Conservation (phyloP, 2,113 vertebrate species). For the Epinephelus fuscoguttatus region DNA sequence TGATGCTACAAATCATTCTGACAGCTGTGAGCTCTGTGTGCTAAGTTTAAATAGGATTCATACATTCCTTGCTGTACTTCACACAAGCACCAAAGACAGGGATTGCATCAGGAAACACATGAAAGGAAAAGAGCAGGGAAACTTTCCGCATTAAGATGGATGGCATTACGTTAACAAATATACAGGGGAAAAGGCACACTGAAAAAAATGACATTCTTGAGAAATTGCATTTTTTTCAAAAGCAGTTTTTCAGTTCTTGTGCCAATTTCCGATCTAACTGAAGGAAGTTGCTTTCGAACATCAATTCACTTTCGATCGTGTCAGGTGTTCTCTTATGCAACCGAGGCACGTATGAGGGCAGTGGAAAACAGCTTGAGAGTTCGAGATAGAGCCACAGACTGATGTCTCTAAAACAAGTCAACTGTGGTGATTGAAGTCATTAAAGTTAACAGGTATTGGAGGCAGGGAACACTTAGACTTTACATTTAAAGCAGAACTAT, state of each 20-base stretch:
- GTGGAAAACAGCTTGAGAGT: slow-evolving; percentile 33
- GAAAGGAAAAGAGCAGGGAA: not conserved
- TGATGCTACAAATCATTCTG: slow-evolving; percentile 49
- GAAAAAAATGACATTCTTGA: not conserved
- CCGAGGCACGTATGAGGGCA: slow-evolving; percentile 33
- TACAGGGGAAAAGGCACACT: not conserved
- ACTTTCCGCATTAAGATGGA: slow-evolving; percentile 1
- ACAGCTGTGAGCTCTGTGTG: slow-evolving; percentile 6
- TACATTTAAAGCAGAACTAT: slow-evolving; percentile 41
- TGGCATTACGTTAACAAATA: not conserved
- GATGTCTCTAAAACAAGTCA: slow-evolving; percentile 63
- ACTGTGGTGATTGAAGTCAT: slow-evolving; percentile 65
- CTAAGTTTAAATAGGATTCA: slow-evolving; percentile 13
- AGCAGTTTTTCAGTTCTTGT: not conserved
- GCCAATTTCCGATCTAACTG: not conserved
- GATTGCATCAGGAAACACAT: not conserved
- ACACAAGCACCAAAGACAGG: not conserved
- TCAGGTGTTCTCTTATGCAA: slow-evolving; percentile 29
- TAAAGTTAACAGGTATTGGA: slow-evolving; percentile 53
- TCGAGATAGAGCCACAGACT: slow-evolving; percentile 28
- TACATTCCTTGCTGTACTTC: not conserved
- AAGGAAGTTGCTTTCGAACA: slow-evolving; percentile 13
- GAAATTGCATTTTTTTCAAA: not conserved
- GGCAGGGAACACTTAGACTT: slow-evolving; percentile 35
- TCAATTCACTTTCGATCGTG: slow-evolving; percentile 28